A percentile compares a stretch with the other conserved stretches of the same genome.
These are phyloP conservation scores for Euwallacea fornicatus DNA, from an alignment of 1,140 invertebrate genomes.

Conservation along the genomic window DNA sequence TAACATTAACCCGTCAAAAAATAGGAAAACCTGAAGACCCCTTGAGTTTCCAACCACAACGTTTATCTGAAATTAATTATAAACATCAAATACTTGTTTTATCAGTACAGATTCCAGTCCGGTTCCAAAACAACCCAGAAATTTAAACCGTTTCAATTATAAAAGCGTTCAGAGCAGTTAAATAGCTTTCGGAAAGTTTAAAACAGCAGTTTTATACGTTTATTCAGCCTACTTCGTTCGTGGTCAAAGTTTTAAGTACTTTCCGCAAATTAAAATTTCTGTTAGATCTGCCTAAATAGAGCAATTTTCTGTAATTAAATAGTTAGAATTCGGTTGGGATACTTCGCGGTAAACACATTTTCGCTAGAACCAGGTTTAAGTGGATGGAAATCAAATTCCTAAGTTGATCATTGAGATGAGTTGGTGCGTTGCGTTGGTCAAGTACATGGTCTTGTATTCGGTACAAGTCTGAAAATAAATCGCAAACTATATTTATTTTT, in stretches of 20 bases:
- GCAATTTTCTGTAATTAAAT: conserved; percentile 21
- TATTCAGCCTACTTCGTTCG: conserved; percentile 20
- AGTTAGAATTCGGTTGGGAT: conserved; percentile 3
- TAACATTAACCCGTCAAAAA: no score
- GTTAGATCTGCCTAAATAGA: conserved; percentile 21
- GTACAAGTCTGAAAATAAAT: no score
- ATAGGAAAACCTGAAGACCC: no score
- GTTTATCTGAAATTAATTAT: conserved; percentile 6
- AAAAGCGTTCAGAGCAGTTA: conserved; percentile 20
- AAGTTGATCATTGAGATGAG: no score
- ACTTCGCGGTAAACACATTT: conserved; percentile 7
- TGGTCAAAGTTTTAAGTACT: conserved; percentile 18
- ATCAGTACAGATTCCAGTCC: conserved; percentile 7
- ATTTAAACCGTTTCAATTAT: conserved; percentile 20
- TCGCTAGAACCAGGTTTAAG: no score
- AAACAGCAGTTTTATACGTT: conserved; percentile 23
- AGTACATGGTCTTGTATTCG: no score
- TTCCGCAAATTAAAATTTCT: conserved; percentile 25
- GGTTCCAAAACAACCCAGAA: not conserved
- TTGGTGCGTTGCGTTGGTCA: no score
- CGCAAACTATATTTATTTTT: no score
- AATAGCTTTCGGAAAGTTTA: conserved; percentile 22
- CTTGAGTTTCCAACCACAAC: not conserved
- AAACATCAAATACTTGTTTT: conserved; percentile 9
- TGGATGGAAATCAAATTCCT: no score